Conservation (phyloP, 2,888 invertebrate genomes). For the Ectemnius cavifrons region DNA sequence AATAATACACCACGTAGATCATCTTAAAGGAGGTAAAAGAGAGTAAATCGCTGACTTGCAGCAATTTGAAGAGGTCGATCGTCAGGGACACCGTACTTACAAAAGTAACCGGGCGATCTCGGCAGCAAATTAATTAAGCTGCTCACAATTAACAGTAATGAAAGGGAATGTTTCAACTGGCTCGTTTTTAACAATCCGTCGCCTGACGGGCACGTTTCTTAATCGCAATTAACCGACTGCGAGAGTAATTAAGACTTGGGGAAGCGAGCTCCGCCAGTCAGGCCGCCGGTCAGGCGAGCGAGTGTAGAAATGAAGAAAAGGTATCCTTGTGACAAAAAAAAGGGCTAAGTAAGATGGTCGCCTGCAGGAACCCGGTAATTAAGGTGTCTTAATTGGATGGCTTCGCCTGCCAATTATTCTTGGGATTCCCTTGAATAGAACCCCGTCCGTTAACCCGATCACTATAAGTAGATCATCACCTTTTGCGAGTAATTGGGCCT, state of each 20-base stretch:
- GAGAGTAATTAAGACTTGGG: slow-evolving; percentile 66
- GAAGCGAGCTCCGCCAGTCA: slow-evolving; percentile 36
- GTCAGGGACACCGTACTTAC: too few species aligned
- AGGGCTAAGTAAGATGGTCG: slow-evolving; percentile 41
- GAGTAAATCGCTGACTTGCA: too few species aligned
- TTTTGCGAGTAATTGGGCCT: slow-evolving; percentile 34
- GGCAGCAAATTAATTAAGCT: slow-evolving; percentile 59
- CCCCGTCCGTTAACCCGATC: slow-evolving; percentile 42
- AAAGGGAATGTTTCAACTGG: slow-evolving; percentile 62
- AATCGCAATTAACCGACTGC: slow-evolving; percentile 67
- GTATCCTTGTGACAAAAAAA: slow-evolving; percentile 39
- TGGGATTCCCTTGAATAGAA: slow-evolving; percentile 48
- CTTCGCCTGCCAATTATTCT: slow-evolving; percentile 62
- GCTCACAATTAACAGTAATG: slow-evolving; percentile 58
- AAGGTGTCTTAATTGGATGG: slow-evolving; percentile 66
- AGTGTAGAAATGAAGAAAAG: slow-evolving; percentile 64
- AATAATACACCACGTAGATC: too few species aligned
- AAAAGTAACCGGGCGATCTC: too few species aligned
- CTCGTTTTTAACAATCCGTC: slow-evolving; percentile 56
- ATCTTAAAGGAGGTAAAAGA: too few species aligned
- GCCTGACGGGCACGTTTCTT: slow-evolving; percentile 57
- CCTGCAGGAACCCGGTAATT: slow-evolving; percentile 59
- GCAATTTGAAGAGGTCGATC: too few species aligned
- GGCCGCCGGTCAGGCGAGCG: slow-evolving; percentile 3
- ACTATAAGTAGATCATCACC: slow-evolving; percentile 42